Percentiles rank a stretch among this genome's conserved stretches.
Conservation (phyloP, 1,140 invertebrate genomes). For the Ceratosolen solmsi region DNA sequence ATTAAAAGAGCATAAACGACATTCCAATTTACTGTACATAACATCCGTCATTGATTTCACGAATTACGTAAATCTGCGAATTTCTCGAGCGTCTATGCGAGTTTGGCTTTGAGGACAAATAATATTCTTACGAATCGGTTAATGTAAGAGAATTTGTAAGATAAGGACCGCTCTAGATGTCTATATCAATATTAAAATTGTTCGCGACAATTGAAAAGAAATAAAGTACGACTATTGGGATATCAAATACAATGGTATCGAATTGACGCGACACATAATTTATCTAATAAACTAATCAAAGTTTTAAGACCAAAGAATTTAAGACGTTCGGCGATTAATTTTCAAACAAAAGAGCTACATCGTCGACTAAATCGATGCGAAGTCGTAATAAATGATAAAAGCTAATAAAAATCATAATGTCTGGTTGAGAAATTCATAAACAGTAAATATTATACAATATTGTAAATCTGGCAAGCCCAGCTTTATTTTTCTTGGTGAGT, state of each 20-base stretch:
- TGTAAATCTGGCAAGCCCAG: not conserved
- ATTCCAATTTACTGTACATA: slow-evolving; percentile 13
- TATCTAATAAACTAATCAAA: too few relatives aligned
- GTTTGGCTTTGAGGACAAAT: slow-evolving; percentile 11
- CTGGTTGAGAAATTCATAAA: not conserved
- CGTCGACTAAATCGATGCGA: not conserved
- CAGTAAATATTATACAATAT: not conserved
- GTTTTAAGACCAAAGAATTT: too few relatives aligned
- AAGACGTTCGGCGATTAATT: too few relatives aligned
- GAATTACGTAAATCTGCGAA: slow-evolving; percentile 24
- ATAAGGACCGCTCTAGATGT: not conserved
- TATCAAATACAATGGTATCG: too few relatives aligned
- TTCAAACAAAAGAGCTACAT: too few relatives aligned
- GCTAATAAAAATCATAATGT: not conserved
- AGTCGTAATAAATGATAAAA: not conserved
- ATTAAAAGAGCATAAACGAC: slow-evolving; percentile 2
- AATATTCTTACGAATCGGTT: not conserved
- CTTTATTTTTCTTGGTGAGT: not conserved
- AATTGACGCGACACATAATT: too few relatives aligned
- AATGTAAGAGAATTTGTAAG: not conserved
- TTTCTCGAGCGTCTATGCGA: slow-evolving; percentile 5
- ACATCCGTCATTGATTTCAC: slow-evolving; percentile 25
- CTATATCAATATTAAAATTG: not conserved
- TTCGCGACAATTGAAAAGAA: too few relatives aligned
- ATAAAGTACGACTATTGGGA: too few relatives aligned